Conservation (phyloP, 1,140 invertebrate species). For the Manduca sexta region DNA sequence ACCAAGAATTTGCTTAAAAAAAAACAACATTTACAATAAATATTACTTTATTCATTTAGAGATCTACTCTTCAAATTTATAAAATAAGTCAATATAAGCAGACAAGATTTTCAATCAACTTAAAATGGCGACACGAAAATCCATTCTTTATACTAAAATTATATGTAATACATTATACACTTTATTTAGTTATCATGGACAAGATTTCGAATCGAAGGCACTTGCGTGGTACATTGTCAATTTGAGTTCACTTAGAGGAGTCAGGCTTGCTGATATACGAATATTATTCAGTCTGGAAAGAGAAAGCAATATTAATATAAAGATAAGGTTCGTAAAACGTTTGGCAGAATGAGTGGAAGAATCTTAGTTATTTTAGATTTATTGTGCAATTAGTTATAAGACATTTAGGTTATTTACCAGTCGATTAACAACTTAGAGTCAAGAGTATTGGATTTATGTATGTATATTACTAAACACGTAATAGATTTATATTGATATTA, state of each 20-base stretch:
- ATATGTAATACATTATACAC: slow-evolving; percentile 22
- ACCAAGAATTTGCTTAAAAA: no score
- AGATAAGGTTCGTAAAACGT: no score
- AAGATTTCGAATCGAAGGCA: not conserved
- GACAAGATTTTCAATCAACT: slow-evolving; percentile 6
- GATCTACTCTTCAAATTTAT: slow-evolving; percentile 32
- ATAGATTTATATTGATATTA: no score
- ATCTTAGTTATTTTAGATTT: no score
- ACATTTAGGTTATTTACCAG: no score
- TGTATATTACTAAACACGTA: no score
- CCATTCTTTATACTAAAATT: slow-evolving; percentile 14
- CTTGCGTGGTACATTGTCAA: no score
- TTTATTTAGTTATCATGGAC: slow-evolving; percentile 25
- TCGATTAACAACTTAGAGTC: no score
- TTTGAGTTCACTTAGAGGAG: no score
- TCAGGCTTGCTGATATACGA: not conserved
- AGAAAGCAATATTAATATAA: slow-evolving; percentile 14
- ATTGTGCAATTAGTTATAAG: no score
- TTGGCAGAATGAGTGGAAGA: no score
- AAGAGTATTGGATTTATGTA: no score
- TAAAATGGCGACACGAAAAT: slow-evolving; percentile 1
- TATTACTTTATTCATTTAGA: slow-evolving; percentile 41
- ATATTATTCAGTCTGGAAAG: slow-evolving; percentile 38
- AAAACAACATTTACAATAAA: not conserved
- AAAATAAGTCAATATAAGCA: slow-evolving; percentile 10